These are phyloP conservation scores for Bilobella aurantiaca DNA, from an alignment of 1,140 invertebrate genomes.

Conservation along the genomic window DNA sequence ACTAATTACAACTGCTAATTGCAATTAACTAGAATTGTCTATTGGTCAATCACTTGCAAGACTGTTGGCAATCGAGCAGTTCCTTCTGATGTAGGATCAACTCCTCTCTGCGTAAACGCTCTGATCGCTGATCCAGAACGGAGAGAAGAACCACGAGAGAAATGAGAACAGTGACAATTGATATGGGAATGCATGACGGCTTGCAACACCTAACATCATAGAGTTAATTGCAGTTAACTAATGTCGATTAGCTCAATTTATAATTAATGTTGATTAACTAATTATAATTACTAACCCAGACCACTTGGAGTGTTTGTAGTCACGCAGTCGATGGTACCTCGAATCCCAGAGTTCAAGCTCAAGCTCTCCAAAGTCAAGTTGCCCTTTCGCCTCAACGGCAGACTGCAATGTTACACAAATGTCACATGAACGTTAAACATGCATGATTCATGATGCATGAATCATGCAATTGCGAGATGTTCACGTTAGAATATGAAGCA, in stretches of 20 bases:
- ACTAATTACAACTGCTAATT: neutral
- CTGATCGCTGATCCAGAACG: constrained; percentile 51
- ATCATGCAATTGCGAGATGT: neutral
- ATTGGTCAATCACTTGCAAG: constrained; percentile 30
- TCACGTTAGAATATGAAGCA: constrained; percentile 10
- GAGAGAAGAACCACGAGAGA: constrained; percentile 63
- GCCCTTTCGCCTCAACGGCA: constrained; percentile 46
- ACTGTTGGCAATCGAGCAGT: constrained; percentile 28
- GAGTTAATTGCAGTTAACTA: neutral
- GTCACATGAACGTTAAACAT: too few relatives aligned
- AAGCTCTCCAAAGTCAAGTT: constrained; percentile 35
- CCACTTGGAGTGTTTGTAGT: constrained; percentile 28
- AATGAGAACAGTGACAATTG: constrained; percentile 61
- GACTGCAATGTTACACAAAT: constrained; percentile 41
- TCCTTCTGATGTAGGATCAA: constrained; percentile 21
- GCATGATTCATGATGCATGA: neutral
- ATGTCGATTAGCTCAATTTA: neutral
- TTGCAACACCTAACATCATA: constrained; percentile 48
- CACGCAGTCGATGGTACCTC: constrained; percentile 29
- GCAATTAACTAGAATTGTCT: too few relatives aligned
- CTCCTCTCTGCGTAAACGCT: constrained; percentile 30
- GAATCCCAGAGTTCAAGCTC: constrained; percentile 32
- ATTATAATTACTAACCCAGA: constrained; percentile 24
- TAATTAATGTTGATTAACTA: neutral
- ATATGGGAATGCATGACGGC: constrained; percentile 67